Evolutionary conservation across 2,888 invertebrate genomes (phyloP).

Genomic region (Acheta domesticus): DNA sequence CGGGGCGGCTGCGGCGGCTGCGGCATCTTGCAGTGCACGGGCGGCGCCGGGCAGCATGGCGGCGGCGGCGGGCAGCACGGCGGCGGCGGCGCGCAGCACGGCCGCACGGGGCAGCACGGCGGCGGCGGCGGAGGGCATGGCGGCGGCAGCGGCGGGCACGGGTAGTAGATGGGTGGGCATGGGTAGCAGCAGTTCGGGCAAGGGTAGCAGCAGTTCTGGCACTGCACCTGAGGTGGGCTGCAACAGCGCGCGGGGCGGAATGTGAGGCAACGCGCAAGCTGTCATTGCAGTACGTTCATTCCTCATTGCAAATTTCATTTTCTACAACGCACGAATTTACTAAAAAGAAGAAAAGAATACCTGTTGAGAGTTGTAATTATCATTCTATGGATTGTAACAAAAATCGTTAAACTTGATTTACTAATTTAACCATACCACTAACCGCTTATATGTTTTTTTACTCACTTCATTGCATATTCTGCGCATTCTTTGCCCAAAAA

Average conservation of each 20-base stretch:
- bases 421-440: too few species aligned
- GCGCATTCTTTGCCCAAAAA: too few species aligned
- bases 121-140: not conserved
- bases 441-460: too few species aligned
- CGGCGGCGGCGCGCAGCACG: constrained; percentile 18
- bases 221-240: not conserved
- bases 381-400: too few species aligned
- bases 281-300: too few species aligned
- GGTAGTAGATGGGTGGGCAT: not conserved
- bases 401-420: too few species aligned
- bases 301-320: too few species aligned
- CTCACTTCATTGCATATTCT: too few species aligned
- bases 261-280: too few species aligned
- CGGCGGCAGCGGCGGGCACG: not conserved
- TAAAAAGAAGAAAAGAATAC: too few species aligned
- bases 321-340: too few species aligned
- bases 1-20: constrained; percentile 10
- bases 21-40: constrained; percentile 5
- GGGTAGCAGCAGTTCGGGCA: not conserved
- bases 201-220: constrained; percentile 10
- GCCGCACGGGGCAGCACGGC: constrained; percentile 1
- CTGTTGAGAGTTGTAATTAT: too few species aligned
- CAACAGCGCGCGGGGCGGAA: not conserved
- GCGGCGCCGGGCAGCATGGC: constrained; percentile 5
- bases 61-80: constrained; percentile 9